Conservation (phyloP, 2,797 vertebrate species). For the Cryptoprocta ferox region DNA sequence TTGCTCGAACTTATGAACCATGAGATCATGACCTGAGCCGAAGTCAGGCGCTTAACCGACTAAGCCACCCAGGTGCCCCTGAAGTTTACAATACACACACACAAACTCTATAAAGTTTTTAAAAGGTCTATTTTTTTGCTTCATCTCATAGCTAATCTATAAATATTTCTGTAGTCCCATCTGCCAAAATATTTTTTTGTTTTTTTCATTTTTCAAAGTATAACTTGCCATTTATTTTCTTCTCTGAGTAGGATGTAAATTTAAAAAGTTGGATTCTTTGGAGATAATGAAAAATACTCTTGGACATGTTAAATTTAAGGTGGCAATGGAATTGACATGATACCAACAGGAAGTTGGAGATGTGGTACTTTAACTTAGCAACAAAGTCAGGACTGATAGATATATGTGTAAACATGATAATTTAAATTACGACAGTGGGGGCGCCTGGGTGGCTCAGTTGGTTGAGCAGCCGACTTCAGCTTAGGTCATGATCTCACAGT, state of each 20-base stretch:
- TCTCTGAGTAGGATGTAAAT: not conserved
- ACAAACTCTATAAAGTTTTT: not conserved
- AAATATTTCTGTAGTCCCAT: not conserved
- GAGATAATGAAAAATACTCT: not conserved
- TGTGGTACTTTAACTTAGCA: not conserved
- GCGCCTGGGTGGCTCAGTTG: no score
- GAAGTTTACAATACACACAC: not conserved
- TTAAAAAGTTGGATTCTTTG: not conserved
- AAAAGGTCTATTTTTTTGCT: not conserved
- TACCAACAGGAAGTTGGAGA: not conserved
- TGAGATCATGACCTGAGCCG: no score
- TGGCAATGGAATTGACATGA: slow-evolving; percentile 13
- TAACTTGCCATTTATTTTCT: not conserved
- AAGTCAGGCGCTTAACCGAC: no score
- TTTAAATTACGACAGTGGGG: not conserved
- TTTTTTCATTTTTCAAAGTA: not conserved
- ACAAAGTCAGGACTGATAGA: slow-evolving; percentile 4
- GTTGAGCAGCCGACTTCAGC: no score
- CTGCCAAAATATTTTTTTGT: not conserved
- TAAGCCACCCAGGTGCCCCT: no score
- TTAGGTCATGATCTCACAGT: no score
- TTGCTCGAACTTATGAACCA: no score
- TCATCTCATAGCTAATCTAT: not conserved
- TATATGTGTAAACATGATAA: not conserved
- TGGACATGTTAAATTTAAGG: slow-evolving; percentile 10